These are phyloP conservation scores for Hydrophis major DNA, from an alignment of 2,797 vertebrate species.

Conservation along the genomic window DNA sequence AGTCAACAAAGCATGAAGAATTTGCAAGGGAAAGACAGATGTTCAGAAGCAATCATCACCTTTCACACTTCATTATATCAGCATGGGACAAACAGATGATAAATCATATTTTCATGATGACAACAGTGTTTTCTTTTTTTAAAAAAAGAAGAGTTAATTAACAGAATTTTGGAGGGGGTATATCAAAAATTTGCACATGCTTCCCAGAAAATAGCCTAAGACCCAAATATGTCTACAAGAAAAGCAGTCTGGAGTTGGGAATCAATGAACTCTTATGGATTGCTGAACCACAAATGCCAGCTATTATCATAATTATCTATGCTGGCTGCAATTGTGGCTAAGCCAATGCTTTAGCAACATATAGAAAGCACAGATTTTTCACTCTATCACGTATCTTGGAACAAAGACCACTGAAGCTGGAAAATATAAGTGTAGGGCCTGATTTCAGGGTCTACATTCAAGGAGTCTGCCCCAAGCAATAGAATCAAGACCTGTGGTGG, in stretches of 20 bases:
- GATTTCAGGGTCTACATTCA: neutral
- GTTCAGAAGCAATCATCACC: slow-evolving; percentile 73
- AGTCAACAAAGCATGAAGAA: slow-evolving; percentile 79
- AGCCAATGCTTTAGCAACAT: neutral
- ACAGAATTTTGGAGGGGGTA: slow-evolving; percentile 18
- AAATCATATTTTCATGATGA: slow-evolving; percentile 62
- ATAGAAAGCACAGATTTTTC: neutral
- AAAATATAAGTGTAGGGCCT: neutral
- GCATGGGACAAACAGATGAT: slow-evolving; percentile 60
- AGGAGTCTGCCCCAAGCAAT: neutral
- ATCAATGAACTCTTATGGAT: neutral
- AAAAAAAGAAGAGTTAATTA: slow-evolving; percentile 31
- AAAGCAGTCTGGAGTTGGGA: neutral
- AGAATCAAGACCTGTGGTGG: neutral
- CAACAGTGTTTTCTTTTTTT: slow-evolving; percentile 29
- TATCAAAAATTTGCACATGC: neutral
- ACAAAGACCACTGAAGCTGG: neutral
- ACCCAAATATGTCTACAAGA: neutral
- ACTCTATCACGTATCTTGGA: neutral
- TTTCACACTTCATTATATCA: slow-evolving; percentile 76
- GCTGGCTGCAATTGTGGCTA: neutral
- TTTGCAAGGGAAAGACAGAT: slow-evolving; percentile 75
- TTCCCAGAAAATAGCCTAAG: neutral
- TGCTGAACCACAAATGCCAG: neutral
- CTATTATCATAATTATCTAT: neutral